Evolutionary conservation across 2,888 invertebrate genomes (phyloP).

Genomic region (Hecatera dysodea): DNA sequence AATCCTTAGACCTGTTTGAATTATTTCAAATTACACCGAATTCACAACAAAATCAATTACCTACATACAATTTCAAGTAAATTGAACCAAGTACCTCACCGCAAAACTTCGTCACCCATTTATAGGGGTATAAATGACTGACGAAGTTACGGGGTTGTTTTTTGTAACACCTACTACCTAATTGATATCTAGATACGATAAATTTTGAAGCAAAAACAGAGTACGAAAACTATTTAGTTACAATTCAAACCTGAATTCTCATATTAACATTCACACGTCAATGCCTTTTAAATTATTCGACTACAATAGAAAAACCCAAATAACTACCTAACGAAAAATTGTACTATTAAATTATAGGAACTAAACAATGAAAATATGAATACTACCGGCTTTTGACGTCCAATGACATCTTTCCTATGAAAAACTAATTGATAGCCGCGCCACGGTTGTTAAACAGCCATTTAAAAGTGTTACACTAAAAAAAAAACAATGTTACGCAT

Average conservation of each 20-base stretch:
- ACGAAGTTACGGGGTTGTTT: too few relatives aligned
- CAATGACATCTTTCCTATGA: slow-evolving; percentile 52
- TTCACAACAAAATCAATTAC: too few relatives aligned
- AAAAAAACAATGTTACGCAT: slow-evolving; percentile 64
- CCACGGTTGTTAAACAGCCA: slow-evolving; percentile 73
- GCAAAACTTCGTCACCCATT: too few relatives aligned
- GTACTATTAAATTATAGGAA: slow-evolving; percentile 42
- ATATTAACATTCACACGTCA: slow-evolving; percentile 26
- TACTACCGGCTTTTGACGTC: slow-evolving; percentile 51
- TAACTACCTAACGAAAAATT: slow-evolving; percentile 13
- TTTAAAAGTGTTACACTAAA: slow-evolving; percentile 67
- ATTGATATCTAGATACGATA: background rate
- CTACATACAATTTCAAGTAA: too few relatives aligned
- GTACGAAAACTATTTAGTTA: background rate
- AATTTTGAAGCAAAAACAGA: background rate
- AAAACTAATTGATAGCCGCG: slow-evolving; percentile 72
- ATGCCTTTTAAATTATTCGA: slow-evolving; percentile 16
- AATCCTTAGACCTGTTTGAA: too few relatives aligned
- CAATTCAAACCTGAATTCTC: slow-evolving; percentile 8
- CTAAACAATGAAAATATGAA: slow-evolving; percentile 15
- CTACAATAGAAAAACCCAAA: slow-evolving; percentile 21
- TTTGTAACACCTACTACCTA: too few relatives aligned
- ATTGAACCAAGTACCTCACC: too few relatives aligned
- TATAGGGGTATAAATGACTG: too few relatives aligned
- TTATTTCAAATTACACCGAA: too few relatives aligned